Conservation (phyloP, 2,888 invertebrate genomes). For the Ecliptopera silaceata region DNA sequence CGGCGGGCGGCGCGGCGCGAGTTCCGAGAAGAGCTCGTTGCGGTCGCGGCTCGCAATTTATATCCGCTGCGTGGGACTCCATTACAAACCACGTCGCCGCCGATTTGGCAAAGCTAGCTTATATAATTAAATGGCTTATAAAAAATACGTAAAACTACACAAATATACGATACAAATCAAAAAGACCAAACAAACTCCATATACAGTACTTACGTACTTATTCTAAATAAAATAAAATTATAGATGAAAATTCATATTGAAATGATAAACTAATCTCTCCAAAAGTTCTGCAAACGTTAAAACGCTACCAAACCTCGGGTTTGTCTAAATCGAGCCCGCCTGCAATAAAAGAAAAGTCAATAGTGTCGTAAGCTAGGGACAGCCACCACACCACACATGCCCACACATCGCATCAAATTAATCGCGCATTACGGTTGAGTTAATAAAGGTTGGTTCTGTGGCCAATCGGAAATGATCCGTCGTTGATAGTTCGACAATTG, state of each 20-base stretch:
- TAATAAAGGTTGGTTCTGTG: conserved; percentile 2
- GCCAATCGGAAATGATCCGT: conserved; percentile 27
- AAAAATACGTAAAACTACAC: background rate
- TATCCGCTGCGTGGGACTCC: conserved; percentile 33
- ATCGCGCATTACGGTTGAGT: conserved; percentile 18
- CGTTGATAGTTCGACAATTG: conserved; percentile 13
- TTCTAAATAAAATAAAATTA: too few relatives aligned
- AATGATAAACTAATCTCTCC: too few relatives aligned
- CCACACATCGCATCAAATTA: conserved; percentile 14
- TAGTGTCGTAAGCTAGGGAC: too few relatives aligned
- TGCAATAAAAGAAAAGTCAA: too few relatives aligned
- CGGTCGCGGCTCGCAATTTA: conserved; percentile 44
- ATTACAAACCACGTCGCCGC: conserved; percentile 8
- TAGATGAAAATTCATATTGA: too few relatives aligned
- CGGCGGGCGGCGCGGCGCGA: background rate
- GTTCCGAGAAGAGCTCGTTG: conserved; percentile 48
- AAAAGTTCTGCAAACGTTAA: too few relatives aligned
- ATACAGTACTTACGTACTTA: too few relatives aligned
- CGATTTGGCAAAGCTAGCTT: background rate
- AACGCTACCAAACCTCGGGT: too few relatives aligned
- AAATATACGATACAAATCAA: too few relatives aligned
- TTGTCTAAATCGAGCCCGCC: too few relatives aligned
- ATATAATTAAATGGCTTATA: background rate
- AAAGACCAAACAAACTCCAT: too few relatives aligned
- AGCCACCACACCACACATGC: too few relatives aligned